Base-by-base conservation (phyloP, 2,888 invertebrate genomes). In the Oxytorus armatus region DNA sequence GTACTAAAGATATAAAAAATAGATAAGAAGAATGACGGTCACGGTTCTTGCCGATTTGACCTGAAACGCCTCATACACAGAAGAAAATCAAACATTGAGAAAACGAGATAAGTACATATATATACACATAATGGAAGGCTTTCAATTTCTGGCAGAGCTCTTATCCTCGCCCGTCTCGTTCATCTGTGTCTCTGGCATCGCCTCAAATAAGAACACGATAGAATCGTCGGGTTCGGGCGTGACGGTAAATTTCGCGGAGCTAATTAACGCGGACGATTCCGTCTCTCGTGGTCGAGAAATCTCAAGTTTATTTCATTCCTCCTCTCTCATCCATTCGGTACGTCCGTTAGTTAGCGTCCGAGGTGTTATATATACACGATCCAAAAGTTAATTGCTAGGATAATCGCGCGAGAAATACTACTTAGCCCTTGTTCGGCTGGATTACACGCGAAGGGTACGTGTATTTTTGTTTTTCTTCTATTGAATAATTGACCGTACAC, bases 221-320 rank as follows among this genome's bases (percentile, higher is more conserved):
- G 59, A 66, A 77, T 65, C 66, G 57, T 39, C 49, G 51, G 21
- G n/a, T 10, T 33, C 33, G 77, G 66, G 66, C 77, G 77, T 77
- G 77, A 68, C 72, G 77, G 66, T 77, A 85, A 85, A 87, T 87
- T 85, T 85, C 82, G 77, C 84, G 83, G 79, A 84, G 84, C 82
- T 83, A 86, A 87, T 87, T 88, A 87, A 87, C 84, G 69, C 80
- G 57, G 39, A 81, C 72, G 59, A 79, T 81, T 76, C 47, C 18
- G 65, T 77, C 65, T 73, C 74, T 57, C 69, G 55, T 61, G 65
- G 59, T 42, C n/a, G 51, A 51, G 63, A 53, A 70, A 77, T 18
- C 23, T 53, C 16, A 18, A 59, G 23, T 51, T 76, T 79, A 36
- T 59, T n/a, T 66, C 25, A 51, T 29, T 29, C 18, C 18, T 29